These are phyloP conservation scores for Ptilodon capucinus DNA, from an alignment of 2,888 invertebrate genomes.

Conservation along the genomic window DNA sequence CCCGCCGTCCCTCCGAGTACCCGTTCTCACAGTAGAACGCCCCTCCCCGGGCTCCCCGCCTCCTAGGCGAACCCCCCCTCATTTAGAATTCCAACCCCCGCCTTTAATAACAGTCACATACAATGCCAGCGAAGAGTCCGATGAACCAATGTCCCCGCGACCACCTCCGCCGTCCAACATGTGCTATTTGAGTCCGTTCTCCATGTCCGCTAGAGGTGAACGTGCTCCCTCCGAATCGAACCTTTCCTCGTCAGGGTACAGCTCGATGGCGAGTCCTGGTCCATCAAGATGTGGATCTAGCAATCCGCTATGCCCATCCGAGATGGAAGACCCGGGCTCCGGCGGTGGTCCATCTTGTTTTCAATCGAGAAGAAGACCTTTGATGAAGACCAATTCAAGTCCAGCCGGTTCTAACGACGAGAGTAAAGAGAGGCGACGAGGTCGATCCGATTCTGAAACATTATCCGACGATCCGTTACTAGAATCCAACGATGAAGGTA, in stretches of 20 bases:
- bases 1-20: slow-evolving; percentile 83
- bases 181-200: slow-evolving; percentile 91
- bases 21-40: slow-evolving; percentile 85
- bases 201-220: slow-evolving; percentile 87
- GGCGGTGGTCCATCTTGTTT: slow-evolving; percentile 80
- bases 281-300: slow-evolving; percentile 91
- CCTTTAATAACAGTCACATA: slow-evolving; percentile 89
- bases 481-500: slow-evolving; percentile 90
- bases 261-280: slow-evolving; percentile 93
- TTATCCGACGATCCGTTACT: slow-evolving; percentile 87
- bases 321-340: slow-evolving; percentile 88
- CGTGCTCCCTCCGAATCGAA: slow-evolving; percentile 92
- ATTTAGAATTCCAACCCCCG: slow-evolving; percentile 86
- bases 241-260: slow-evolving; percentile 92
- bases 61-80: slow-evolving; percentile 83
- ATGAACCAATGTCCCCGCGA: slow-evolving; percentile 87
- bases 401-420: slow-evolving; percentile 71
- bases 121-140: slow-evolving; percentile 90
- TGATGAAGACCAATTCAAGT: slow-evolving; percentile 83
- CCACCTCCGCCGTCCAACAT: slow-evolving; percentile 82
- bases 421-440: slow-evolving; percentile 78
- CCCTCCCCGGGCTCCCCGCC: slow-evolving; percentile 86
- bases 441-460: slow-evolving; percentile 88
- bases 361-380: slow-evolving; percentile 82
- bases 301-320: slow-evolving; percentile 89